Evolutionary conservation across 2,113 vertebrate genomes (phyloP).

Genomic region (Struthidea cinerea): DNA sequence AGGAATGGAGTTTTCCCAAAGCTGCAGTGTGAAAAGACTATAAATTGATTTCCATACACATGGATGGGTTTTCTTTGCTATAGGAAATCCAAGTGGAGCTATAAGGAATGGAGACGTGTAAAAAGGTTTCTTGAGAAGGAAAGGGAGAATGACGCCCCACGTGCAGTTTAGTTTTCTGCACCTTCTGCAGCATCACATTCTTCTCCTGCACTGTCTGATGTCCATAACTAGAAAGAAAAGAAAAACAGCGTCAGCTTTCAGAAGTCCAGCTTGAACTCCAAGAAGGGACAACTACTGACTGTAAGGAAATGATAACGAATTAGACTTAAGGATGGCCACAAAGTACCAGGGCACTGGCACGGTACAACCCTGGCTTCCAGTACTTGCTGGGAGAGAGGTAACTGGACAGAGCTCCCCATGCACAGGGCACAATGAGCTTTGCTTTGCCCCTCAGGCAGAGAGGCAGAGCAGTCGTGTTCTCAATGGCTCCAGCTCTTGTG

Average conservation of each 20-base stretch:
- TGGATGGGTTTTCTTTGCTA: conserved; percentile 83
- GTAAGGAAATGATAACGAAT: rapidly evolving
- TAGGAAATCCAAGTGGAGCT: conserved; percentile 87
- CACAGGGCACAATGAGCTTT: not conserved
- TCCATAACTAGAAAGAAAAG: conserved; percentile 87
- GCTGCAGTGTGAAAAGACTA: conserved; percentile 85
- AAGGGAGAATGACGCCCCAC: conserved; percentile 66
- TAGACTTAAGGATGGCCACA: not conserved
- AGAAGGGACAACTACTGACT: not conserved
- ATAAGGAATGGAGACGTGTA: conserved; percentile 95
- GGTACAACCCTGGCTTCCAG: not conserved
- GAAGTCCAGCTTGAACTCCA: not conserved
- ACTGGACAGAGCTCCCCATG: rapidly evolving
- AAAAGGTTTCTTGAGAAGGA: conserved; percentile 82
- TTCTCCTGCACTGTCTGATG: conserved; percentile 89
- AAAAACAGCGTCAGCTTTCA: not conserved
- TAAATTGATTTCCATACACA: conserved; percentile 83
- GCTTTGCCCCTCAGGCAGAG: not conserved
- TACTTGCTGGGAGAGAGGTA: not conserved
- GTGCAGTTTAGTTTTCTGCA: conserved; percentile 81
- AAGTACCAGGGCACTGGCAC: not conserved
- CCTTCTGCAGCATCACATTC: conserved; percentile 85
- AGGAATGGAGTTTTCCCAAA: conserved; percentile 86
- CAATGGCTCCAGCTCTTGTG: not conserved
- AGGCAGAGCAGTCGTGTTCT: not conserved